Base-by-base conservation (phyloP, 2,888 invertebrate species). In the Punctoribates punctum region DNA sequence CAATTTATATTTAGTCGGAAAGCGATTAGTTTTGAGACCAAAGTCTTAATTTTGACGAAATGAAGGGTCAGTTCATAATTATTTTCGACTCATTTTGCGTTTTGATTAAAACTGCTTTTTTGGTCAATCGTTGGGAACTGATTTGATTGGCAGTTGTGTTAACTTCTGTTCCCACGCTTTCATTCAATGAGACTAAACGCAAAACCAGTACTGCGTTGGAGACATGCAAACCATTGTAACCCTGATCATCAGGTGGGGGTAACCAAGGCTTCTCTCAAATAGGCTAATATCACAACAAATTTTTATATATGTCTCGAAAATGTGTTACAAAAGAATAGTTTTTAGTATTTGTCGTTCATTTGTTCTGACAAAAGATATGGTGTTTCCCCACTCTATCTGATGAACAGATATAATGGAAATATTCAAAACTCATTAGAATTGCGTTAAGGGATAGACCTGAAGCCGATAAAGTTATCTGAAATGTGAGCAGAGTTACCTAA, bases 121-220 rank as follows among this genome's bases (percentile, higher is more conserved):
- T 70, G 70, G 70, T 70, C 42, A 70, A 70, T 20, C 42, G 23
- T 70, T 5, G 1, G 34, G 42, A 70, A 42, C 23, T 27, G 5
- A 17, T 65, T 34, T 65, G 13, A 65, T 27, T 34, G n/a, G 20
- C 11, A 20, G 34, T 20, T 20, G 1, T 20, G 5, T 20, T 2
- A 17, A 70, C 42, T n/a, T 6, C 38, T 42, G 42, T 46, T 70
- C 42, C 42, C 70, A 70, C 70, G 70, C 70, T 42, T 42, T 70
- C 6, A 42, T 4, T 42, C n/a, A 42, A 70, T 34, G 1, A 70
- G 6, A 42, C 23, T 42, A 5, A n/a, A 42, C 3, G 70, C n/a
- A 29, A 70, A 70, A 65, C 65, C 27, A 65, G 29, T 38, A 65
- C 1, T n/a, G 8, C 34, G 2, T 60, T 29, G 6, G 2, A 60